Evolutionary conservation across 2,113 vertebrate genomes (phyloP).

Genomic region (Vicugna pacos): DNA sequence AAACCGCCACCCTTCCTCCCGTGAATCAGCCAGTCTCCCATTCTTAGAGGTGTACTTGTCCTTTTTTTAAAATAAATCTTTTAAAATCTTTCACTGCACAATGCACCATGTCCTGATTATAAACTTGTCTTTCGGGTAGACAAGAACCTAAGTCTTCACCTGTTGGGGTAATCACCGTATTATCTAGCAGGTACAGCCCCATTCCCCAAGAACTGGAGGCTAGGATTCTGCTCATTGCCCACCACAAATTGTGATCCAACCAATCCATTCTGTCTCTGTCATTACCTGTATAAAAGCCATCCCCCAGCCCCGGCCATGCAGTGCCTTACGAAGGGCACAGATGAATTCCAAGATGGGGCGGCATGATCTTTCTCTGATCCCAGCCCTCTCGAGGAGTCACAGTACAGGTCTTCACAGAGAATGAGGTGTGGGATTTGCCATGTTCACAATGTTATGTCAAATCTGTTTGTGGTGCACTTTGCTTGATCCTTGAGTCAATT

Average conservation of each 20-base stretch:
- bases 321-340: background rate
- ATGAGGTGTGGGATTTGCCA: background rate
- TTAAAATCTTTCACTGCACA: no score
- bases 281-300: background rate
- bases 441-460: accelerated
- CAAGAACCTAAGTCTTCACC: no score
- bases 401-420: no score
- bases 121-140: no score
- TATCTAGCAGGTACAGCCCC: background rate
- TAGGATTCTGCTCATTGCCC: background rate
- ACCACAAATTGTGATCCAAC: background rate
- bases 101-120: no score
- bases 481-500: background rate
- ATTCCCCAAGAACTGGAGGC: background rate
- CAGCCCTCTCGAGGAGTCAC: background rate
- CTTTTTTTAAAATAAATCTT: no score
- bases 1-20: no score
- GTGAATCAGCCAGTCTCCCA: no score
- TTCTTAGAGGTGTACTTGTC: no score
- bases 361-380: background rate
- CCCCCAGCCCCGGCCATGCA: accelerated
- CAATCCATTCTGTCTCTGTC: background rate
- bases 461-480: background rate
- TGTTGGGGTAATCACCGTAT: no score
- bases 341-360: background rate